phyloP scores from a whole-genome alignment of 2,797 vertebrate genomes.

The Alca torda region DNA sequence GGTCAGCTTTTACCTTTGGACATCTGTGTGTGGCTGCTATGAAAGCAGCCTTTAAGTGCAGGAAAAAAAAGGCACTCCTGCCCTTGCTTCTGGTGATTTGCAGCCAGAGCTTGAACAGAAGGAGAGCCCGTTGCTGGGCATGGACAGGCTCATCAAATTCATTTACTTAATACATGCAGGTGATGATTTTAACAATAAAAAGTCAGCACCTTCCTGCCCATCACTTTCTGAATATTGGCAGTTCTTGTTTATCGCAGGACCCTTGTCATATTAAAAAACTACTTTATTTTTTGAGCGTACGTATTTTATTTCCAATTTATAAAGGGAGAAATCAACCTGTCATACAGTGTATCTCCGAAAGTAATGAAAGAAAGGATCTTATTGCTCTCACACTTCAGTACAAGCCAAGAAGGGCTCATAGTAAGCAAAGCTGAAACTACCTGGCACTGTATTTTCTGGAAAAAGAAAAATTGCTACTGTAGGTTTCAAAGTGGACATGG shows the following conservation, averaged over 20 bases:
- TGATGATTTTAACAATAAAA: neutral
- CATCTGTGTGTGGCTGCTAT: neutral
- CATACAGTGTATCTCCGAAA: neutral
- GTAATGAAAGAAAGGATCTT: slow-evolving; percentile 6
- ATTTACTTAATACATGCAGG: neutral
- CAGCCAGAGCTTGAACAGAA: neutral
- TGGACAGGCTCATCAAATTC: neutral
- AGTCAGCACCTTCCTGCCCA: neutral
- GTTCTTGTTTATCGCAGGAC: neutral
- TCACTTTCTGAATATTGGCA: neutral
- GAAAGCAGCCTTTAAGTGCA: neutral
- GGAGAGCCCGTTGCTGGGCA: neutral
- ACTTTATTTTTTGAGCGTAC: neutral
- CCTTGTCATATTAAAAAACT: neutral
- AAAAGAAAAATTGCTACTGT: slow-evolving; percentile 53
- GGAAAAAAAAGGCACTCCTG: neutral
- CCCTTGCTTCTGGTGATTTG: neutral
- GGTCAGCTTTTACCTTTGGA: neutral
- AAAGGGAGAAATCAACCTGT: slow-evolving; percentile 6
- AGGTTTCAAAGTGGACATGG: slow-evolving; percentile 56
- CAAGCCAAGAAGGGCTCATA: neutral
- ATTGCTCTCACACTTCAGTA: neutral
- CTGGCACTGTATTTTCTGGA: slow-evolving; percentile 19
- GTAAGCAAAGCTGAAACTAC: neutral
- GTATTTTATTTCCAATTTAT: neutral